These are phyloP conservation scores for Sycophila sp. DNA, from an alignment of 1,140 invertebrate genomes.

Conservation along the genomic window DNA sequence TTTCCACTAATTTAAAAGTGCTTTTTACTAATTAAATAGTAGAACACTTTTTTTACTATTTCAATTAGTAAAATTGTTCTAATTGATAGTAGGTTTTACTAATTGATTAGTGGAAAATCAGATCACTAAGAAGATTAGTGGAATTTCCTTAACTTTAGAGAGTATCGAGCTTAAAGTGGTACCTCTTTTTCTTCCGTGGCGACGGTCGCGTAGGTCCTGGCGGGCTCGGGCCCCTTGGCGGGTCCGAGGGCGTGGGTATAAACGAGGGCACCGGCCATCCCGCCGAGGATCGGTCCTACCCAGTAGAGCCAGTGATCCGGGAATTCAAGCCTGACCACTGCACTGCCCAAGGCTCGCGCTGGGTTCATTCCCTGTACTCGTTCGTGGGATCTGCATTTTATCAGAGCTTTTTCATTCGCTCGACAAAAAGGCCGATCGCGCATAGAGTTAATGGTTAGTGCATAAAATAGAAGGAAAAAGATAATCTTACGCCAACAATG, in stretches of 20 bases:
- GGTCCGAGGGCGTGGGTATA: constrained; percentile 79
- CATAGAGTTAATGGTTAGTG: neutral
- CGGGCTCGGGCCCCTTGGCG: constrained; percentile 63
- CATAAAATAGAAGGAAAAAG: neutral
- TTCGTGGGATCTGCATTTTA: constrained; percentile 75
- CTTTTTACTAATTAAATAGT: too few relatives aligned
- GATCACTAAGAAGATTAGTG: too few relatives aligned
- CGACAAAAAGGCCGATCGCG: neutral
- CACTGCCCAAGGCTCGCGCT: constrained; percentile 85
- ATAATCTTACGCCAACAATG: constrained; percentile 78
- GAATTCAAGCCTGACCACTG: constrained; percentile 80
- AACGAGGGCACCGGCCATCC: constrained; percentile 78
- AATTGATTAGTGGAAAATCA: too few relatives aligned
- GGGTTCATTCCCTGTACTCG: constrained; percentile 92
- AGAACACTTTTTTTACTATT: too few relatives aligned
- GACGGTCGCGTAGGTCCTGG: constrained; percentile 69
- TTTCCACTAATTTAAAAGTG: too few relatives aligned
- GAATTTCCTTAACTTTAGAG: too few relatives aligned
- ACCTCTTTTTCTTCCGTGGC: constrained; percentile 77
- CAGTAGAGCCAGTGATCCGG: constrained; percentile 90
- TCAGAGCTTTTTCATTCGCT: neutral
- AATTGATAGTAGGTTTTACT: too few relatives aligned
- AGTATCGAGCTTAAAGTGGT: too few relatives aligned
- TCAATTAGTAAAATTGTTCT: too few relatives aligned
- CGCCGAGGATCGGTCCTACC: constrained; percentile 85